These are phyloP conservation scores for Muscicapa comitata DNA, from an alignment of 2,797 vertebrate genomes.

Conservation along the genomic window DNA sequence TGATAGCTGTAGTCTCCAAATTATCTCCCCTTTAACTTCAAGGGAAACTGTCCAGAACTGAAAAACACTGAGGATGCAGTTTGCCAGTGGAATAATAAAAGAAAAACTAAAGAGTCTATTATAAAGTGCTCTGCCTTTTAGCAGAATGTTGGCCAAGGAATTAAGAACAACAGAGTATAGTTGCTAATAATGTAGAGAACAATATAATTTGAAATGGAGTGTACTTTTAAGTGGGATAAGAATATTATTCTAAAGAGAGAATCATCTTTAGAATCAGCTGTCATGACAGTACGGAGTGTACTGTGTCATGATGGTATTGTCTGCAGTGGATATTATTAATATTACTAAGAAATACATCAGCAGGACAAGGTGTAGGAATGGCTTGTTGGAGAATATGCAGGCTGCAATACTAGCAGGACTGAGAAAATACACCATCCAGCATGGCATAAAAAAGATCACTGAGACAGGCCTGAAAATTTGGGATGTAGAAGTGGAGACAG, in stretches of 20 bases:
- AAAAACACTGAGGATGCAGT: neutral
- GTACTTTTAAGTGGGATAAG: neutral
- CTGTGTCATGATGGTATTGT: neutral
- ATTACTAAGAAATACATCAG: neutral
- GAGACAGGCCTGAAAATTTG: neutral
- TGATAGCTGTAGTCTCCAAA: neutral
- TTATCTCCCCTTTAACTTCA: neutral
- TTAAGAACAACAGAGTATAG: neutral
- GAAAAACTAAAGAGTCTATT: neutral
- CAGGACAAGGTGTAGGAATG: neutral
- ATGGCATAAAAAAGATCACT: neutral
- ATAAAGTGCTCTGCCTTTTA: neutral
- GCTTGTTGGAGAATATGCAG: neutral
- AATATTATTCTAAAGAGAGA: neutral
- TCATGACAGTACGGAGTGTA: neutral
- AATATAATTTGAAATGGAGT: neutral
- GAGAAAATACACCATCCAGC: neutral
- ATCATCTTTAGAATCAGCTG: neutral
- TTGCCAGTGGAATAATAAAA: neutral
- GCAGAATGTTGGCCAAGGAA: neutral
- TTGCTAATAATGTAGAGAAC: neutral
- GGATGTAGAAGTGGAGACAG: neutral
- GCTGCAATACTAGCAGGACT: neutral
- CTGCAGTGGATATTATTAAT: neutral
- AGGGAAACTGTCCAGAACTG: neutral